Conservation (phyloP, 2,113 vertebrate species). For the Hypanus sabinus region DNA sequence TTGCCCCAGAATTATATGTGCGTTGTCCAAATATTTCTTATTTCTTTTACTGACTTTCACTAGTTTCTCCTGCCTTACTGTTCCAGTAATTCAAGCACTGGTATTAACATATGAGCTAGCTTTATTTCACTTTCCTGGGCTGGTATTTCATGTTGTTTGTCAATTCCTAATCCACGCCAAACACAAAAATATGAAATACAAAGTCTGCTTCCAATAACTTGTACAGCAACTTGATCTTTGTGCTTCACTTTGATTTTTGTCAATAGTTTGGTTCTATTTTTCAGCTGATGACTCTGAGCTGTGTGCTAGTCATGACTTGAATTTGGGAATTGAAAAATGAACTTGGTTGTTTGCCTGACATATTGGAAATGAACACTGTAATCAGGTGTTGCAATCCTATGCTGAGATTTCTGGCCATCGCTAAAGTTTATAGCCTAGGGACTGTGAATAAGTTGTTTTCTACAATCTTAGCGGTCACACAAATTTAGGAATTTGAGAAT, state of each 20-base stretch:
- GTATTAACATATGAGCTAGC: not conserved
- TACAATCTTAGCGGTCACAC: too few species aligned
- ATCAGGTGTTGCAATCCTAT: not conserved
- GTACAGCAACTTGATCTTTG: not conserved
- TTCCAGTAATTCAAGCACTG: not conserved
- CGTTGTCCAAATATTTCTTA: not conserved
- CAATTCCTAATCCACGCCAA: not conserved
- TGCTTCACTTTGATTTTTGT: not conserved
- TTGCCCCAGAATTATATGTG: not conserved
- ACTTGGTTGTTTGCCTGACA: not conserved
- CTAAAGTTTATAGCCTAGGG: not conserved
- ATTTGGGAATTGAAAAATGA: not conserved
- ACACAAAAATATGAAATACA: not conserved
- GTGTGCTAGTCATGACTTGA: not conserved
- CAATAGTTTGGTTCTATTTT: not conserved
- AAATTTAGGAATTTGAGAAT: not conserved
- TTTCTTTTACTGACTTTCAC: not conserved
- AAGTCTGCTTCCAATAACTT: not conserved
- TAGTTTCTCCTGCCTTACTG: not conserved
- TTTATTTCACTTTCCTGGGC: not conserved
- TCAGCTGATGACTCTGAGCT: not conserved
- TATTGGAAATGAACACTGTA: not conserved
- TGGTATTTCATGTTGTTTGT: not conserved
- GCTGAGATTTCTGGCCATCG: not conserved
- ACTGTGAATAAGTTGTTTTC: not conserved